Evolutionary conservation across 1,140 invertebrate genomes (phyloP).

Genomic region (Drosophila saltans): DNA sequence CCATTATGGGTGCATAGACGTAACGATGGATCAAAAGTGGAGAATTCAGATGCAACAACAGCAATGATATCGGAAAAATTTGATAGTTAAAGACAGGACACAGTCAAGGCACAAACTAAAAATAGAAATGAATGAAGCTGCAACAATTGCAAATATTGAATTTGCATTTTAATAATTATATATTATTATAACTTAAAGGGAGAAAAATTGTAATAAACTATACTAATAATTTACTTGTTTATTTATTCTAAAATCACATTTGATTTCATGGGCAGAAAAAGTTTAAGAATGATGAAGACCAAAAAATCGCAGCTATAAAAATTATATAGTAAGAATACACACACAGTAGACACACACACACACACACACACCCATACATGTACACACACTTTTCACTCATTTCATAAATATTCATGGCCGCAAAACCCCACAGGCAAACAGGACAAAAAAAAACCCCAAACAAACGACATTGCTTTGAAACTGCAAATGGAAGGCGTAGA

Average conservation of each 20-base stretch:
- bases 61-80: too few relatives aligned
- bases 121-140: too few relatives aligned
- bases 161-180: too few relatives aligned
- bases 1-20: background rate
- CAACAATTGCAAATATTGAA: too few relatives aligned
- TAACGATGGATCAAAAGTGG: background rate
- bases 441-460: slow-evolving; percentile 7
- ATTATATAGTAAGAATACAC: slow-evolving; percentile 4
- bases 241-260: background rate
- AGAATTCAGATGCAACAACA: background rate
- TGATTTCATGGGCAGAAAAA: background rate
- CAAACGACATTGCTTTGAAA: background rate
- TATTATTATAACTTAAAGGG: too few relatives aligned
- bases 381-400: slow-evolving; percentile 22
- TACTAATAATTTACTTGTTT: background rate
- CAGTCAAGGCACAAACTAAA: too few relatives aligned
- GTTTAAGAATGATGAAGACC: background rate
- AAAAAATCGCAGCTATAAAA: background rate
- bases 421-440: slow-evolving; percentile 23
- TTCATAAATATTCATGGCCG: slow-evolving; percentile 54
- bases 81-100: too few relatives aligned
- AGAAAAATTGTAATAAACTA: background rate
- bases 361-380: slow-evolving; percentile 12
- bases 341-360: background rate
- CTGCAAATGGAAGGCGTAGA: background rate